These are phyloP conservation scores for Mesoligia furuncula DNA, from an alignment of 2,888 invertebrate species.

Conservation along the genomic window DNA sequence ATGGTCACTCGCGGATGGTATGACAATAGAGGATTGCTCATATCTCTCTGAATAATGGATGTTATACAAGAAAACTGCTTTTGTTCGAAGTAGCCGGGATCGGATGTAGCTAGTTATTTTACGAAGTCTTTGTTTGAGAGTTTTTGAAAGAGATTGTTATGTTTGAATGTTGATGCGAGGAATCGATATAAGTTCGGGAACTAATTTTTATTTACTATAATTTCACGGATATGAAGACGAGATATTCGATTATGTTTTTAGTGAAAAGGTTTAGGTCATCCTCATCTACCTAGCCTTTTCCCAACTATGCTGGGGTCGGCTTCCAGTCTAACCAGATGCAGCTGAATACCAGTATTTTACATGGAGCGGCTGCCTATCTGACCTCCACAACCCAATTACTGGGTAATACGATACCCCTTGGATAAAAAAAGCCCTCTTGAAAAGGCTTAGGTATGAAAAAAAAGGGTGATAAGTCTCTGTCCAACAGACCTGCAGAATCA, in stretches of 20 bases:
- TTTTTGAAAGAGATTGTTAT: conserved; percentile 17
- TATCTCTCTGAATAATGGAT: conserved; percentile 58
- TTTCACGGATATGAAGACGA: background rate
- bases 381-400: no score
- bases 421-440: no score
- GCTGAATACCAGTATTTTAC: no score
- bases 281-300: no score
- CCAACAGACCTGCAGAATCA: no score
- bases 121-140: conserved; percentile 25
- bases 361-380: no score
- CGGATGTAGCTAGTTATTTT: conserved; percentile 34
- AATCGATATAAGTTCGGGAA: background rate
- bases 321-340: no score
- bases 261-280: background rate
- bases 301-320: no score
- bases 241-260: background rate
- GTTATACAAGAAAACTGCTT: conserved; percentile 54
- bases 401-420: no score
- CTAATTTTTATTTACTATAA: background rate
- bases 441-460: no score
- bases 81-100: conserved; percentile 37
- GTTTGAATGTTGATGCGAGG: background rate
- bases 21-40: conserved; percentile 48
- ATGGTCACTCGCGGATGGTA: conserved; percentile 43
- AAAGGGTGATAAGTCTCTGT: no score